A percentile compares a stretch with the other conserved stretches of the same genome.
These are phyloP conservation scores for Sarcophaga bullata DNA, from an alignment of 1,140 invertebrate species.

Conservation along the genomic window DNA sequence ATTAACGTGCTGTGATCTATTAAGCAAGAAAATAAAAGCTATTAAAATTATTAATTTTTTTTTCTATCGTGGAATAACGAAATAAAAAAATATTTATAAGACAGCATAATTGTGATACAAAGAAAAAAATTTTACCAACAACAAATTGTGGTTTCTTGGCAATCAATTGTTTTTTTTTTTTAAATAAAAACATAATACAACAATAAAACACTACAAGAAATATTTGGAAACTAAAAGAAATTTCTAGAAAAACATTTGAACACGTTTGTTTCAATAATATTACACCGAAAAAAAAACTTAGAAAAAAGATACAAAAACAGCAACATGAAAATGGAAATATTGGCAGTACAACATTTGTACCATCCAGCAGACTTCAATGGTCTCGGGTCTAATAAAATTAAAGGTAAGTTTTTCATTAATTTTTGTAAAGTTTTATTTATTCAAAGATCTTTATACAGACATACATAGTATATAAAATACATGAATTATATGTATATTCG, in stretches of 20 bases:
- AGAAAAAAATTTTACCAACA: conserved; percentile 44
- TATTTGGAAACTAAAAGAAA: conserved; percentile 15
- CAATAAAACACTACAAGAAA: not conserved
- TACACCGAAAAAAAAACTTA: no score
- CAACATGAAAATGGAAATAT: conserved; percentile 65
- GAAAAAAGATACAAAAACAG: not conserved
- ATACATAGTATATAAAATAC: no score
- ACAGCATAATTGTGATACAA: conserved; percentile 44
- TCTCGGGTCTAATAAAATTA: conserved; percentile 61
- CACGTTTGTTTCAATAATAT: not conserved
- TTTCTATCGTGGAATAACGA: conserved; percentile 36
- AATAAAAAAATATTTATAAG: conserved; percentile 46
- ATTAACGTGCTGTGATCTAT: conserved; percentile 5
- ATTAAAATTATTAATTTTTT: not conserved
- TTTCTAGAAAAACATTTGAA: conserved; percentile 9
- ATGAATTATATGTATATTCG: no score
- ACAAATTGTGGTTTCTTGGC: conserved; percentile 45
- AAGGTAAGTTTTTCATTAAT: conserved; percentile 55
- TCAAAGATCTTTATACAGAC: no score
- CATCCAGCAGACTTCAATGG: conserved; percentile 53
- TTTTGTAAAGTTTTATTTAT: no score
- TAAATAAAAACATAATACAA: not conserved
- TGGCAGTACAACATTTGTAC: conserved; percentile 57
- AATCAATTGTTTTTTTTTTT: not conserved
- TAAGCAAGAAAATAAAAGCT: not conserved